These are phyloP conservation scores for Gastrophysa polygoni DNA, from an alignment of 2,888 invertebrate species.

Conservation along the genomic window DNA sequence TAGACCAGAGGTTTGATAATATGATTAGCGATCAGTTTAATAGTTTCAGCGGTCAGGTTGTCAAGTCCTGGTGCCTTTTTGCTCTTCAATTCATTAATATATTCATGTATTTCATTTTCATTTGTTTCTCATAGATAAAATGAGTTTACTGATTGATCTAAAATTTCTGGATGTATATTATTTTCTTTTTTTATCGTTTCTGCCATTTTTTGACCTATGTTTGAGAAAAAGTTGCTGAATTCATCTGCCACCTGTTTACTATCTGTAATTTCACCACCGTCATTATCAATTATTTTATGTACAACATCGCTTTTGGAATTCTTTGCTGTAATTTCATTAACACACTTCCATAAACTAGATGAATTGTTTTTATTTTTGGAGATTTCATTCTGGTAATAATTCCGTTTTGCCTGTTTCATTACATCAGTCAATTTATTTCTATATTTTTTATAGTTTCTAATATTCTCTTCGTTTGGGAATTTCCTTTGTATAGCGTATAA, in stretches of 20 bases:
- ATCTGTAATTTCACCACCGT: background rate
- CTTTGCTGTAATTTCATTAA: background rate
- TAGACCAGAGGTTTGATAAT: background rate
- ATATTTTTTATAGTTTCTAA: slow-evolving; percentile 6
- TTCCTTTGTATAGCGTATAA: slow-evolving; percentile 6
- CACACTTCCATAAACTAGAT: background rate
- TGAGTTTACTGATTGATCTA: background rate
- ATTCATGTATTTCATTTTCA: slow-evolving; percentile 36
- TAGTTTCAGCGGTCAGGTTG: background rate
- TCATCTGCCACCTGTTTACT: background rate
- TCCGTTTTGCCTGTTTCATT: background rate
- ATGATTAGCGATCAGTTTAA: background rate
- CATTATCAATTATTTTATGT: background rate
- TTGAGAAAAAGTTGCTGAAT: background rate
- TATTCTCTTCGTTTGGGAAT: slow-evolving; percentile 6
- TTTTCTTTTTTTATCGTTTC: background rate
- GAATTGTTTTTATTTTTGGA: slow-evolving; percentile 2
- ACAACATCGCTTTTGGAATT: background rate
- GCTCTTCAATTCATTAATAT: slow-evolving; percentile 3
- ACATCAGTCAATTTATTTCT: slow-evolving; percentile 7
- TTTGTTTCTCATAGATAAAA: background rate
- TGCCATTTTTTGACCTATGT: background rate
- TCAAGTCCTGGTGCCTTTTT: slow-evolving; percentile 16
- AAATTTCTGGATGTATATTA: background rate
- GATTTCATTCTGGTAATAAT: slow-evolving; percentile 7